phyloP scores from a whole-genome alignment of 2,113 vertebrate species.

The Alaudala cheleensis region DNA sequence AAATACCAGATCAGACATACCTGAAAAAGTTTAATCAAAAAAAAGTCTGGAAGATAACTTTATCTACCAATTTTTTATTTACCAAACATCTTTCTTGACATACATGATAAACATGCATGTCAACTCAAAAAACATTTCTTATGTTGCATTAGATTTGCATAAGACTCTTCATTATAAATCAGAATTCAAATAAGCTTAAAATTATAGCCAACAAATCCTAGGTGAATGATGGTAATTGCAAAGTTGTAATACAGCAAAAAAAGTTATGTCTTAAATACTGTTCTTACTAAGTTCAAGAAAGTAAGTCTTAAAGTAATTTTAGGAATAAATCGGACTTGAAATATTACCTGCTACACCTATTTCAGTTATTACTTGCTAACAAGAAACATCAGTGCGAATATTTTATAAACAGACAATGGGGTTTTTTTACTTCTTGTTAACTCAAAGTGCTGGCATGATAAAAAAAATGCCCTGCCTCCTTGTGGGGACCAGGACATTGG shows the following conservation, averaged over 20 bases:
- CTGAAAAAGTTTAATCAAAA: neutral
- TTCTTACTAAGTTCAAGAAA: neutral
- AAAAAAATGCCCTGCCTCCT: neutral
- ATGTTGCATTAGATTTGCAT: neutral
- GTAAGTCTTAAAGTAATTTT: neutral
- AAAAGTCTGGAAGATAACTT: neutral
- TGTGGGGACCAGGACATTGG: rapidly evolving
- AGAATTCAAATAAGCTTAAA: neutral
- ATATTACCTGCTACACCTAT: neutral
- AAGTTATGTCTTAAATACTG: neutral
- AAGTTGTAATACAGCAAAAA: neutral
- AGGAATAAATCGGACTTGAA: neutral
- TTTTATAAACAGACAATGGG: neutral
- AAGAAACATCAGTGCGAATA: neutral
- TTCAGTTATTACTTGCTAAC: neutral
- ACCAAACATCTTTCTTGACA: neutral
- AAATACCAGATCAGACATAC: neutral
- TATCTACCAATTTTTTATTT: neutral
- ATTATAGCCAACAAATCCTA: neutral
- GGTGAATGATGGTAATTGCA: neutral
- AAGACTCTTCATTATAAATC: neutral
- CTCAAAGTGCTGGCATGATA: neutral
- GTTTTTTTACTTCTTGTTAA: neutral
- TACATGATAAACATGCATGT: rapidly evolving
- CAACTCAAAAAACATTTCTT: neutral